Conservation (phyloP, 2,888 invertebrate genomes). For the Euzetes globulus region DNA sequence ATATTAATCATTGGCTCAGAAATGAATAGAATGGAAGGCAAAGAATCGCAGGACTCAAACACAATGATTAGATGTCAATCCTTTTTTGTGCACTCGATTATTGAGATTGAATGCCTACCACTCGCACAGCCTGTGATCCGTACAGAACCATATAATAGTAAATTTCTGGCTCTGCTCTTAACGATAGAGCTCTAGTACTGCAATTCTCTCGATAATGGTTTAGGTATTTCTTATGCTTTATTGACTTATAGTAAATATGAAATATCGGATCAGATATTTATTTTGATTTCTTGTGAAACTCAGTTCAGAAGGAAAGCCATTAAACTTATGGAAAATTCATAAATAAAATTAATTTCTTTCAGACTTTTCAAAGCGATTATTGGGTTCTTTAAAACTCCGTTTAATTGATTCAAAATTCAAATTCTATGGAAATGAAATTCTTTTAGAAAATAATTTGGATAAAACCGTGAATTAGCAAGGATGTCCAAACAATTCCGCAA, state of each 20-base stretch:
- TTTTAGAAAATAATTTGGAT: no score
- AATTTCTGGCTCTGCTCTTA: neutral
- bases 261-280: constrained; percentile 9
- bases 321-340: neutral
- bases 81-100: constrained; percentile 21
- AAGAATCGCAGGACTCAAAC: neutral
- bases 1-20: constrained; percentile 4
- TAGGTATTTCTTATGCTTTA: neutral
- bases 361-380: neutral
- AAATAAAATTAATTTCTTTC: neutral
- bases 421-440: no score
- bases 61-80: constrained; percentile 22
- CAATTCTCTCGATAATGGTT: constrained; percentile 9
- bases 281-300: neutral
- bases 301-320: neutral
- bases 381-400: no score
- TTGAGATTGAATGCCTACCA: constrained; percentile 8
- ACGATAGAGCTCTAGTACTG: neutral
- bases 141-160: neutral
- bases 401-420: no score
- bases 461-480: no score
- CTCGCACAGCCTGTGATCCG: neutral
- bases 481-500: no score
- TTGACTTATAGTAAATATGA: constrained; percentile 3
- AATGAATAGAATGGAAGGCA: neutral